Percentiles rank a stretch among this genome's conserved stretches.
These are phyloP conservation scores for Elachura formosa DNA, from an alignment of 2,113 vertebrate species.

Conservation along the genomic window DNA sequence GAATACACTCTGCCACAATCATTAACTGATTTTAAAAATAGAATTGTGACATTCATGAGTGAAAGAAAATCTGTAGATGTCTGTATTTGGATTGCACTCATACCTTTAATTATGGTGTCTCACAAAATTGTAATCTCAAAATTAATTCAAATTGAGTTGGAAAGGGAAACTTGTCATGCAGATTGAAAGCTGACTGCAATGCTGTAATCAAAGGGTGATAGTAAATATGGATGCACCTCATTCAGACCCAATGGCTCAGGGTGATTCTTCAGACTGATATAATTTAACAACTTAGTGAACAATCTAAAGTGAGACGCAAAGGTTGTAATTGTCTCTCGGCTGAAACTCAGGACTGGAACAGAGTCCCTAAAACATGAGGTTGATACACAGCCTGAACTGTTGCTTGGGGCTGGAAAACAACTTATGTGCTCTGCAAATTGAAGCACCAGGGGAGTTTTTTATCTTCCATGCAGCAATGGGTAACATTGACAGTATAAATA, in stretches of 20 bases:
- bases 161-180: neutral
- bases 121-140: constrained; percentile 23
- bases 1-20: neutral
- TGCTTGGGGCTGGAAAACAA: neutral
- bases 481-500: neutral
- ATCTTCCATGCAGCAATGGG: neutral
- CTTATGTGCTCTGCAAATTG: neutral
- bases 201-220: neutral
- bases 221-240: neutral
- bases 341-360: neutral
- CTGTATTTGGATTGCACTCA: constrained; percentile 13
- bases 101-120: neutral
- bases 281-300: neutral
- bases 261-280: neutral
- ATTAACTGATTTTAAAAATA: constrained; percentile 26
- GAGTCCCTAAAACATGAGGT: neutral
- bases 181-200: constrained; percentile 3
- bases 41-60: neutral
- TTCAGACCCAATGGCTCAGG: neutral
- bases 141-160: constrained; percentile 28
- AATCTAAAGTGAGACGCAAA: neutral
- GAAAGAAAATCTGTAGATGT: constrained; percentile 9
- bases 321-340: neutral
- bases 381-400: neutral
- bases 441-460: neutral